Evolutionary conservation across 2,113 vertebrate species (phyloP).

Genomic region (Hemibagrus wyckioides): DNA sequence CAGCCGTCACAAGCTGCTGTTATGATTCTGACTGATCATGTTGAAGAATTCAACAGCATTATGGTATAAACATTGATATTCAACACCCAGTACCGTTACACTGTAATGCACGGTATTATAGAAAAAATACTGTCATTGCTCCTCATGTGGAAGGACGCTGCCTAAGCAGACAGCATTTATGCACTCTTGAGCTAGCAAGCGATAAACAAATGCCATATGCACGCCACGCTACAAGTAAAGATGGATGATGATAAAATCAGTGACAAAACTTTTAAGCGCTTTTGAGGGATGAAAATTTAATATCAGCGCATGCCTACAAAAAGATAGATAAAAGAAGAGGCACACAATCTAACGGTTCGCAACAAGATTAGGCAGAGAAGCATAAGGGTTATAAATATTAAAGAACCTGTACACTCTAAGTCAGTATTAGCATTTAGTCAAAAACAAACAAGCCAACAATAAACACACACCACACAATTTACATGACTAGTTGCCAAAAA

Average conservation of each 20-base stretch:
- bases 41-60: not conserved
- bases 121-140: not conserved
- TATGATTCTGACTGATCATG: not conserved
- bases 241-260: constrained; percentile 3
- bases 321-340: not conserved
- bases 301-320: not conserved
- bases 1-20: not conserved
- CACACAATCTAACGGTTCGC: constrained; percentile 1
- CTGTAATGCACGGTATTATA: not conserved
- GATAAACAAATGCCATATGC: not conserved
- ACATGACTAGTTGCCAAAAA: not conserved
- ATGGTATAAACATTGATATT: not conserved
- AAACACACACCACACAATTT: not conserved
- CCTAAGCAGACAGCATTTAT: not conserved
- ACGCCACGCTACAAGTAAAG: not conserved
- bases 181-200: not conserved
- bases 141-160: not conserved
- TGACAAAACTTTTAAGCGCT: not conserved
- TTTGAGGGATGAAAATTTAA: not conserved
- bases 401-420: not conserved
- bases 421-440: constrained; percentile 8
- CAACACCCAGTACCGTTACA: not conserved
- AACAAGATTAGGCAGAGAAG: not conserved
- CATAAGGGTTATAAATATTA: constrained; percentile 30
- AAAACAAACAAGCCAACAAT: not conserved